Base-by-base conservation (phyloP, 2,888 invertebrate species). In the Polyploca ridens region DNA sequence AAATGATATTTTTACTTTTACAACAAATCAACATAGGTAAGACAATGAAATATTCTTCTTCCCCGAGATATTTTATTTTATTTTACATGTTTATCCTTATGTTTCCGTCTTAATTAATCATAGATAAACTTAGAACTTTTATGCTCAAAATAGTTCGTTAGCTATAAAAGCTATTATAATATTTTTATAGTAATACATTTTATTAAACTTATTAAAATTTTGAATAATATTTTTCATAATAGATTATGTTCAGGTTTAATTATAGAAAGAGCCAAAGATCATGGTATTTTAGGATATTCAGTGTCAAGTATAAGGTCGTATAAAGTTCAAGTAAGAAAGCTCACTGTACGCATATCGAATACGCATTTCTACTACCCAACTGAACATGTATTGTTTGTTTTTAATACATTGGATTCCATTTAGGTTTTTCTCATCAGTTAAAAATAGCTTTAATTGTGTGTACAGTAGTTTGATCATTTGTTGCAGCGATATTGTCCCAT, bases 401-500 rank as follows among this genome's bases (percentile, higher is more conserved):
- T 13, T 44, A 41, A 14, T 14, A 14, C 3, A 44, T 44, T 6
- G 4, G 44, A 14, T 14, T 3, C 44, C 44, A 13, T 49, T 49
- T 49, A 8, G 16, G 54, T 54, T 54, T 54, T 54, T 54, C 4
- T 54, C 54, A 41, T 41, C 41, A 3, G 54, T 19, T 54, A 19
- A 54, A 54, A 10, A 54, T 54, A 16, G 5, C 49, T 16, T 0
- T 19, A 8, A 54, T 54, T 54, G 14, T 54, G 19, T 10, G 10
- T 44, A 44, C 1, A 5, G 8, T 35, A 16, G 16, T 10, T 35
- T 41, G 16, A 41, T 44, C 19, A 19, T 54, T 61, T 41, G 41
- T 27, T 41, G 27, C 41, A 44, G 41, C 27, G 27, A 41, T 61
- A 27, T 76, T 73, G 71, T 76, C 68, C 70, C 69, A 67, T 41